Conservation (phyloP, 2,113 vertebrate genomes). For the Toxostoma redivivum region DNA sequence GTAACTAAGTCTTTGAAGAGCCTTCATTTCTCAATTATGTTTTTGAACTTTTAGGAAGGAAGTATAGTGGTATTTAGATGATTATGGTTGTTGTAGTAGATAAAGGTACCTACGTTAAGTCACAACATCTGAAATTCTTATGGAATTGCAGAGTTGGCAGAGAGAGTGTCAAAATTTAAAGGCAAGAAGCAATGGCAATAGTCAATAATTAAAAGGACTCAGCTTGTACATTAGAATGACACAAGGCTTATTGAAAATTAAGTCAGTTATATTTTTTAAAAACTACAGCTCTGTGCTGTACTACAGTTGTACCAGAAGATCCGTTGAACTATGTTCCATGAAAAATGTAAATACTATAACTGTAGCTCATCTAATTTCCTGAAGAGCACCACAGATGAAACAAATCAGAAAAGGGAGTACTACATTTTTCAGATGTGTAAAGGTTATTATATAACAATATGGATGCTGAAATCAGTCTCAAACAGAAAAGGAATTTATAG, state of each 20-base stretch:
- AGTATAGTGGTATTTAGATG: background rate
- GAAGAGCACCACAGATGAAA: background rate
- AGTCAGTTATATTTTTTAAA: background rate
- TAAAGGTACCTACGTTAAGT: background rate
- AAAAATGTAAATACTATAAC: background rate
- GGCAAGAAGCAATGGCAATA: background rate
- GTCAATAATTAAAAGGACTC: background rate
- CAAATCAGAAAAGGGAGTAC: background rate
- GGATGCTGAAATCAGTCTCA: background rate
- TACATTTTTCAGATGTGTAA: background rate
- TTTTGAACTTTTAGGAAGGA: background rate
- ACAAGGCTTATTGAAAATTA: background rate
- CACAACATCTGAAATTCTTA: background rate
- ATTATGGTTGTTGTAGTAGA: background rate
- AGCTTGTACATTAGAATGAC: background rate
- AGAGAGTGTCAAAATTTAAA: background rate
- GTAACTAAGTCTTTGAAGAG: background rate
- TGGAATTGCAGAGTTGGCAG: background rate
- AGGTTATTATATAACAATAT: background rate
- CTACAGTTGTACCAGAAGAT: background rate
- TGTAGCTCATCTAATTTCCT: background rate
- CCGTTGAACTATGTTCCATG: accelerated
- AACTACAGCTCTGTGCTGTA: background rate
- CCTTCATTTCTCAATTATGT: background rate
- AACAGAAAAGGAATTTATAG: background rate